A percentile compares a stretch with the other conserved stretches of the same genome.
Conservation (phyloP, 2,113 vertebrate species). For the Chlamydotis undulata region DNA sequence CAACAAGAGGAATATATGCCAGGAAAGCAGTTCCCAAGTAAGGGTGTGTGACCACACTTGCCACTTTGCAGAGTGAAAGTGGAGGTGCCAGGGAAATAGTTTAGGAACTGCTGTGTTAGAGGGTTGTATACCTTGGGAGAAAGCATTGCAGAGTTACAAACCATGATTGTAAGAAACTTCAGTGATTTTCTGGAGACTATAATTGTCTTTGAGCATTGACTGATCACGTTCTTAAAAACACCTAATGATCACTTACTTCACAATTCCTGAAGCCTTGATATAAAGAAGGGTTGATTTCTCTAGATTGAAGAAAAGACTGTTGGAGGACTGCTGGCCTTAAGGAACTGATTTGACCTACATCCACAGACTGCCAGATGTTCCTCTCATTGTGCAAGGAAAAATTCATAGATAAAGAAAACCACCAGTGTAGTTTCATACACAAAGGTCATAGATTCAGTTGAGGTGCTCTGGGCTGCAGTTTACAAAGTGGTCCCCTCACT, state of each 20-base stretch:
- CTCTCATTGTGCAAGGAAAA: background rate
- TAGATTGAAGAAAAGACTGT: background rate
- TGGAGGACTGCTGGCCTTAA: background rate
- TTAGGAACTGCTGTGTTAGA: background rate
- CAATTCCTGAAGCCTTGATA: background rate
- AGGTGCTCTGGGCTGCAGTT: background rate
- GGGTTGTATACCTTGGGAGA: background rate
- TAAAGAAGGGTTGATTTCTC: background rate
- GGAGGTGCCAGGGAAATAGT: background rate
- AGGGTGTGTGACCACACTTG: conserved; percentile 56
- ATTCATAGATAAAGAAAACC: background rate
- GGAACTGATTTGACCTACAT: background rate
- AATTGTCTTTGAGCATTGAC: background rate
- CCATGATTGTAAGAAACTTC: background rate
- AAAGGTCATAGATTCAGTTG: background rate
- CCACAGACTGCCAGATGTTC: background rate
- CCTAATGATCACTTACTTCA: background rate
- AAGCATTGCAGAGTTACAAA: background rate
- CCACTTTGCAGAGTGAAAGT: conserved; percentile 15
- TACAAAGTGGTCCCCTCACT: background rate
- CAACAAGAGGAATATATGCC: conserved; percentile 35
- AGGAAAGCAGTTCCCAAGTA: conserved; percentile 42
- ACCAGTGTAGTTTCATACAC: background rate
- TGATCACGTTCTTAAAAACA: background rate
- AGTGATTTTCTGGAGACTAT: background rate